Percentiles rank a stretch among this genome's conserved stretches.
Evolutionary conservation across 2,113 vertebrate species (phyloP).

Genomic region (Brevimyrus niger): DNA sequence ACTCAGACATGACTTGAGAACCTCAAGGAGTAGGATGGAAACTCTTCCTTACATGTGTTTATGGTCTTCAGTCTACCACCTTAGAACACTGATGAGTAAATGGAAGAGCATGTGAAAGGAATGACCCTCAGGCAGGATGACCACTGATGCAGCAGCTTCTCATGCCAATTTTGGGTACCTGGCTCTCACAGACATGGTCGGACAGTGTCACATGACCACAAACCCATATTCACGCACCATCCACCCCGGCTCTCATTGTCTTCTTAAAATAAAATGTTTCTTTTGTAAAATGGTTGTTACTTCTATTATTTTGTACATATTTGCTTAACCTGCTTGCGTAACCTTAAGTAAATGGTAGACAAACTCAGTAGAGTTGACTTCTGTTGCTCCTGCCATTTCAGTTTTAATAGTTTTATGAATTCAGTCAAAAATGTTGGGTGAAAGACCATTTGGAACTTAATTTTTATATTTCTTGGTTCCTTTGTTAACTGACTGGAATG

Average conservation of each 20-base stretch:
- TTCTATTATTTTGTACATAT: conserved; percentile 42
- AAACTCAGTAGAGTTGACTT: not conserved
- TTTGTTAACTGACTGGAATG: not conserved
- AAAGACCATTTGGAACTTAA: not conserved
- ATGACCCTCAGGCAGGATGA: not conserved
- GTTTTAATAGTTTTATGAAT: not conserved
- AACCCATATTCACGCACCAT: not conserved
- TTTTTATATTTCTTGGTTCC: not conserved
- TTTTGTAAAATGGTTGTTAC: conserved; percentile 27
- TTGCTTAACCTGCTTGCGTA: conserved; percentile 32
- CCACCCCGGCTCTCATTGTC: conserved; percentile 15
- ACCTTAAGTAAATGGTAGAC: conserved; percentile 38
- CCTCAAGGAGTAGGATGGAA: not conserved
- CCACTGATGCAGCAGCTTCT: not conserved
- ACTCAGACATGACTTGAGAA: not conserved
- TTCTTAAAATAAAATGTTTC: conserved; percentile 45
- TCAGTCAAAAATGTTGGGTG: not conserved
- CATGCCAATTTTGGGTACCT: not conserved
- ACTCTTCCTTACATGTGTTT: not conserved
- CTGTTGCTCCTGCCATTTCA: not conserved
- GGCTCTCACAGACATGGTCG: not conserved
- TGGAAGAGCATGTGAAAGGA: not conserved
- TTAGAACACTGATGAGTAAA: not conserved
- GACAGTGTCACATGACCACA: not conserved
- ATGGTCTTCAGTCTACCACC: not conserved